phyloP scores from a whole-genome alignment of 2,113 vertebrate genomes.

The Cervus canadensis region DNA sequence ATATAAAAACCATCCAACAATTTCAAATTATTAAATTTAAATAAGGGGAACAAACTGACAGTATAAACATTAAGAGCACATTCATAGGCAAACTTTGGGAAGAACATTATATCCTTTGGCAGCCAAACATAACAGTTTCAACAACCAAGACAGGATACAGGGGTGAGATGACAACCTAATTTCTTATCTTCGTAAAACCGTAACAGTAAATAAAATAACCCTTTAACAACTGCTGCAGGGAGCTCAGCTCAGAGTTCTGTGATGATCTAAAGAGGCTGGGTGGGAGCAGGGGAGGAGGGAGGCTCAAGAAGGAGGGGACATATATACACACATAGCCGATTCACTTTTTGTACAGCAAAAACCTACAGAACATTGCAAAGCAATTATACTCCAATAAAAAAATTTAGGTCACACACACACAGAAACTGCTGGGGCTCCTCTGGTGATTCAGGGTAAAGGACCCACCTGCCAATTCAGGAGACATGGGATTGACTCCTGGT shows the following conservation, averaged over 20 bases:
- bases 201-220: neutral
- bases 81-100: neutral
- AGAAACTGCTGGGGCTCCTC: neutral
- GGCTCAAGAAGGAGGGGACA: neutral
- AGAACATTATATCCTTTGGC: neutral
- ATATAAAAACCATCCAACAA: neutral
- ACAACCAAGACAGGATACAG: neutral
- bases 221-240: neutral
- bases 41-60: neutral
- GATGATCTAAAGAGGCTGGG: neutral
- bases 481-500: neutral
- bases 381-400: neutral
- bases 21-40: constrained; percentile 27
- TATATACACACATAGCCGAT: neutral
- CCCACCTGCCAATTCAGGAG: neutral
- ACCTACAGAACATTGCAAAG: neutral
- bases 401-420: neutral
- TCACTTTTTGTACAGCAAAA: neutral
- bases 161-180: neutral
- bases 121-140: neutral
- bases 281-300: neutral
- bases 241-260: neutral
- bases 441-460: neutral
- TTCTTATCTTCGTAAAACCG: neutral
- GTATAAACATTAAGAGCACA: neutral